These are phyloP conservation scores for Pammene fasciana DNA, from an alignment of 2,888 invertebrate species.

Conservation along the genomic window DNA sequence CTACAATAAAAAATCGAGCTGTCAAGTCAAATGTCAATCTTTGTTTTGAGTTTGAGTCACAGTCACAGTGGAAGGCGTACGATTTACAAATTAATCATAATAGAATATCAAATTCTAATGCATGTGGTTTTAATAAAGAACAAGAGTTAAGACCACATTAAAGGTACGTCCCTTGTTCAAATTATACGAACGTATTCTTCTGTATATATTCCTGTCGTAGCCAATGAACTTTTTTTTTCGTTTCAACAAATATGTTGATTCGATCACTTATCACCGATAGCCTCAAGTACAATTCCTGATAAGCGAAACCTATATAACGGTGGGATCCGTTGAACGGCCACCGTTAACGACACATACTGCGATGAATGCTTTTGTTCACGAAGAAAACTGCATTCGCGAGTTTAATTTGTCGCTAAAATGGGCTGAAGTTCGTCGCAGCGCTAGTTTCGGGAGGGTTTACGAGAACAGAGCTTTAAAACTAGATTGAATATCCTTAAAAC, in stretches of 20 bases:
- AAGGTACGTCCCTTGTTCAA: constrained; percentile 25
- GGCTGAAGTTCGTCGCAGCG: constrained; percentile 61
- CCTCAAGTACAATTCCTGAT: constrained; percentile 68
- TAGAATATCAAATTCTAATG: constrained; percentile 11
- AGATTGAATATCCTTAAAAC: constrained; percentile 22
- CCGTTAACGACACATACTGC: constrained; percentile 63
- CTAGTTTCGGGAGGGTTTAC: constrained; percentile 55
- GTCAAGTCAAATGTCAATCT: constrained; percentile 41
- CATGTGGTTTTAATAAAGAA: background rate
- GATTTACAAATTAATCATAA: constrained; percentile 21
- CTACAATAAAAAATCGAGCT: constrained; percentile 43
- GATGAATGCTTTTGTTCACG: constrained; percentile 60
- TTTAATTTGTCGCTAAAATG: constrained; percentile 59
- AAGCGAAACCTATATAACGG: constrained; percentile 77
- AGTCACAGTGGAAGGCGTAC: constrained; percentile 1
- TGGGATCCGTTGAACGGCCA: constrained; percentile 67
- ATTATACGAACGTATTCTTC: background rate
- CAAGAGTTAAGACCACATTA: background rate
- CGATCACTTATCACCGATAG: constrained; percentile 62
- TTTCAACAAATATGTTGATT: constrained; percentile 47
- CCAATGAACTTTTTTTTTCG: constrained; percentile 23
- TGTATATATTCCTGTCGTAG: background rate
- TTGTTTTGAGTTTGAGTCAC: constrained; percentile 42
- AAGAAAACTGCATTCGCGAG: constrained; percentile 49
- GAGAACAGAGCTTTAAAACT: constrained; percentile 60